A percentile compares a stretch with the other conserved stretches of the same genome.
Evolutionary conservation across 2,888 invertebrate genomes (phyloP).

Genomic region (Chironomus tentans): DNA sequence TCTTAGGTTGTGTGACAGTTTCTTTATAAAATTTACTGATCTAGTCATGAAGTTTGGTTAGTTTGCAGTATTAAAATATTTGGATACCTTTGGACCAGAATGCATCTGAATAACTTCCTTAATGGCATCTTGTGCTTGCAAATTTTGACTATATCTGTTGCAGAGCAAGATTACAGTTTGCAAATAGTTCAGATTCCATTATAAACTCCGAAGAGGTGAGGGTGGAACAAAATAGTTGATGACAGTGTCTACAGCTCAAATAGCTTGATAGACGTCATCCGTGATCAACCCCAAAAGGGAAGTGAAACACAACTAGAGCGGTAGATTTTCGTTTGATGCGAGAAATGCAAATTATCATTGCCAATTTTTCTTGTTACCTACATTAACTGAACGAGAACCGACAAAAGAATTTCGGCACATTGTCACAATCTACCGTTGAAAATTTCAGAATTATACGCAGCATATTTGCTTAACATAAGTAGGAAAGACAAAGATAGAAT

Average conservation of each 20-base stretch:
- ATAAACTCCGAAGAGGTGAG: no score
- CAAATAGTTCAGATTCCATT: no score
- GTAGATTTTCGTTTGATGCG: conserved; percentile 10
- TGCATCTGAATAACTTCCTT: no score
- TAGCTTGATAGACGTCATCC: background rate
- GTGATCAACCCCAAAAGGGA: background rate
- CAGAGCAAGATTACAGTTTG: no score
- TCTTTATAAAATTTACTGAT: no score
- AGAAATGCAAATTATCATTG: conserved; percentile 15
- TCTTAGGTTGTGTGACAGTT: no score
- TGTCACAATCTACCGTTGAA: background rate
- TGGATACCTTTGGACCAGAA: no score
- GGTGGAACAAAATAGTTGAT: no score
- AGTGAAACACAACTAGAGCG: conserved; percentile 3
- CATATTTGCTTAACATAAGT: background rate
- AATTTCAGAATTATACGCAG: background rate
- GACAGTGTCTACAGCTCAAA: background rate
- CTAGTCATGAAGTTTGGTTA: no score
- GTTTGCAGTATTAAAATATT: no score
- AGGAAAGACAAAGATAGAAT: background rate
- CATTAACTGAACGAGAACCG: background rate
- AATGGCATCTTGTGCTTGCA: no score
- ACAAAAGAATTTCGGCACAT: conserved; percentile 18
- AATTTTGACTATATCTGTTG: no score
- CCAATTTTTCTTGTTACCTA: background rate